A percentile compares a stretch with the other conserved stretches of the same genome.
Conservation (phyloP, 2,797 vertebrate genomes). For the Protosalanx chinensis region DNA sequence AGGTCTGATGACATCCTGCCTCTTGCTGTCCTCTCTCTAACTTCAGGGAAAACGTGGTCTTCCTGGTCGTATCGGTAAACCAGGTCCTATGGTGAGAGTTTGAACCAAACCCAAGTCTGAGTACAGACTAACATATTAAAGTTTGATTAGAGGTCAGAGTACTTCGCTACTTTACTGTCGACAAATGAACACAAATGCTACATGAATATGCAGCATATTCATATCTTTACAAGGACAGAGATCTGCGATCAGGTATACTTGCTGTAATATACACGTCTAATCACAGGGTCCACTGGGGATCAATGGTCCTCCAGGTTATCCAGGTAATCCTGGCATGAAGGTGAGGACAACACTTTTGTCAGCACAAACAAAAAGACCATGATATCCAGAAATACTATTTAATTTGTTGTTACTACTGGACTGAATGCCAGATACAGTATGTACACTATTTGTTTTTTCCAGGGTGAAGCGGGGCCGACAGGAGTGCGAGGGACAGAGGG, state of each 20-base stretch:
- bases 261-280: conserved; percentile 14
- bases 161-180: background rate
- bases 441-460: background rate
- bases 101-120: background rate
- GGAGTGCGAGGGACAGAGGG: conserved; percentile 88
- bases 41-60: conserved; percentile 86
- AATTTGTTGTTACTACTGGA: background rate
- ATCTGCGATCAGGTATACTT: background rate
- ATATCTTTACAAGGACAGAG: background rate
- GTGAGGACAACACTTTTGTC: conserved; percentile 57
- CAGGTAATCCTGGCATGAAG: conserved; percentile 89
- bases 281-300: conserved; percentile 87
- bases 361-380: background rate
- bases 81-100: conserved; percentile 84
- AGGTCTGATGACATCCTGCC: background rate
- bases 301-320: conserved; percentile 84
- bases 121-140: background rate
- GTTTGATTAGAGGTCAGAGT: background rate
- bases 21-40: conserved; percentile 6
- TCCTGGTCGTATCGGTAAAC: conserved; percentile 84
- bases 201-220: background rate
- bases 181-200: background rate
- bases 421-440: background rate
- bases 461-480: conserved; percentile 92
- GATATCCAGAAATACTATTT: background rate